Conservation (phyloP, 2,797 vertebrate genomes). For the Acanthis flammea region DNA sequence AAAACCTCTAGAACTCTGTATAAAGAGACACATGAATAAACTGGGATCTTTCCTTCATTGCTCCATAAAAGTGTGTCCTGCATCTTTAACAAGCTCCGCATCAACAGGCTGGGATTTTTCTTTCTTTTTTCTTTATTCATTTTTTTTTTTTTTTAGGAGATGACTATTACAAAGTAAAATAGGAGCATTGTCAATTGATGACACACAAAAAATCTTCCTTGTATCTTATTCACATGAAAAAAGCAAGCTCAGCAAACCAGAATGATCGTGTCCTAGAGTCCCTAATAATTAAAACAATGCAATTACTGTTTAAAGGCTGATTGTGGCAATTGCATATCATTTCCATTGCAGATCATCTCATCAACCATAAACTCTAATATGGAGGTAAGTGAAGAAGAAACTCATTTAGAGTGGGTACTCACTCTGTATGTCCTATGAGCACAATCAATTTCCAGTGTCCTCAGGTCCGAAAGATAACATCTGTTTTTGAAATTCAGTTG, state of each 20-base stretch:
- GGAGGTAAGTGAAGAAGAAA: not conserved
- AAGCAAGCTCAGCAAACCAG: not conserved
- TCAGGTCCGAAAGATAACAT: not conserved
- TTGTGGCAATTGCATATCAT: not conserved
- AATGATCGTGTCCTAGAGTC: not conserved
- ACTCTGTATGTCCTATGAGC: not conserved
- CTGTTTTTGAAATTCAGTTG: not conserved
- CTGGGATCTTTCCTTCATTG: not conserved
- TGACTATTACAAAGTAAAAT: not conserved
- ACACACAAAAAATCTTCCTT: not conserved
- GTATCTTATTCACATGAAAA: not conserved
- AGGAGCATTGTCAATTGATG: not conserved
- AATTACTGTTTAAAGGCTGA: conserved; percentile 3
- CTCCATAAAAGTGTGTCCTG: not conserved
- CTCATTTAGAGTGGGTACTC: not conserved
- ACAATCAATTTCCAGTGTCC: not conserved
- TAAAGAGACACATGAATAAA: not conserved
- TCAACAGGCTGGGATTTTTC: not conserved
- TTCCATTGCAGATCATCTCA: not conserved
- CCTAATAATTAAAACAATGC: not conserved
- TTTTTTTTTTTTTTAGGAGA: not conserved
- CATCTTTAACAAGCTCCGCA: not conserved
- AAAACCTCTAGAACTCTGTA: not conserved
- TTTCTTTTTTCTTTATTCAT: too few species aligned
- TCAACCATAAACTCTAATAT: not conserved